phyloP scores from a whole-genome alignment of 2,797 vertebrate genomes.

The Rhinogobio ventralis region DNA sequence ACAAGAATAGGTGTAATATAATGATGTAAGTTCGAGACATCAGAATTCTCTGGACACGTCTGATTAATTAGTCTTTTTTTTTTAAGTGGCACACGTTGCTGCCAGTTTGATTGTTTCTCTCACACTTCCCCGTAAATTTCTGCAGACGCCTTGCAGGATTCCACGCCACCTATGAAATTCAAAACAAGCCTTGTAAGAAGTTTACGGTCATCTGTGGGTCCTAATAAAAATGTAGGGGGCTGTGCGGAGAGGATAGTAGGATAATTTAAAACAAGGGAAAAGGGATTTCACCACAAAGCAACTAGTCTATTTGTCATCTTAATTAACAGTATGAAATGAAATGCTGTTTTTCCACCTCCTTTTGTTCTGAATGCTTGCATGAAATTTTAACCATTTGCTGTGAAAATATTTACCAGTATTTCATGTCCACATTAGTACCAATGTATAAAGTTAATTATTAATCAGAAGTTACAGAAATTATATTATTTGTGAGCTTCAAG shows the following conservation, averaged over 20 bases:
- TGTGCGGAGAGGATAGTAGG: slow-evolving; percentile 33
- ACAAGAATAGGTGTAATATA: slow-evolving; percentile 42
- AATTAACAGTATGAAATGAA: slow-evolving; percentile 78
- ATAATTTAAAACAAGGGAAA: slow-evolving; percentile 69
- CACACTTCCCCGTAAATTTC: slow-evolving; percentile 67
- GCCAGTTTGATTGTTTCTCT: slow-evolving; percentile 63
- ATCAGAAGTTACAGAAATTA: slow-evolving; percentile 44
- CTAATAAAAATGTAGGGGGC: slow-evolving; percentile 55
- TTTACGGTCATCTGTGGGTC: slow-evolving; percentile 72
- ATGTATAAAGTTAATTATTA: slow-evolving; percentile 57
- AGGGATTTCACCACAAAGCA: slow-evolving; percentile 71
- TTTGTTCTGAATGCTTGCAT: background rate
- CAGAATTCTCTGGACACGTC: slow-evolving; percentile 43
- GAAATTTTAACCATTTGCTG: slow-evolving; percentile 13
- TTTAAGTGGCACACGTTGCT: slow-evolving; percentile 49
- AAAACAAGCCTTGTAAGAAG: slow-evolving; percentile 73
- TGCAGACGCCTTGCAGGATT: slow-evolving; percentile 67
- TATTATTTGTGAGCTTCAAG: slow-evolving; percentile 46
- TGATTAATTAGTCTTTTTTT: slow-evolving; percentile 58
- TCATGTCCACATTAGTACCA: slow-evolving; percentile 43
- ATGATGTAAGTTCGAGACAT: slow-evolving; percentile 25
- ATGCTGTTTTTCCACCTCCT: slow-evolving; percentile 56
- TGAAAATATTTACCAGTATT: slow-evolving; percentile 46
- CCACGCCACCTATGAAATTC: slow-evolving; percentile 75
- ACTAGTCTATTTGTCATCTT: slow-evolving; percentile 73